Conservation (phyloP, 2,888 invertebrate genomes). For the Drosophila paracracens region DNA sequence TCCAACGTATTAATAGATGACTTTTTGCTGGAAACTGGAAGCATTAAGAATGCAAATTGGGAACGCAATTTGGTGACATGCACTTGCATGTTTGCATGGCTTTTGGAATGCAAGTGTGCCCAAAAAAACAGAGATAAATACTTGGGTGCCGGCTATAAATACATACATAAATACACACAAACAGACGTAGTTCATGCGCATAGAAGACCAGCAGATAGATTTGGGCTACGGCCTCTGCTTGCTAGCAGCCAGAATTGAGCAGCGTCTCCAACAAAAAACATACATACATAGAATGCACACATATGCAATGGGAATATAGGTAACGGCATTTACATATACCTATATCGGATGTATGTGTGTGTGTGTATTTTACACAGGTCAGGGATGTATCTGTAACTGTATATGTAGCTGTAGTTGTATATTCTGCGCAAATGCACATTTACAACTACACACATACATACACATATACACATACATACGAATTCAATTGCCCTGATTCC, state of each 20-base stretch:
- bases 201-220: constrained; percentile 30
- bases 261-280: constrained; percentile 16
- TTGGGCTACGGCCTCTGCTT: constrained; percentile 27
- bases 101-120: constrained; percentile 15
- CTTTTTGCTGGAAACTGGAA: not conserved
- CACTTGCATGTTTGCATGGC: constrained; percentile 11
- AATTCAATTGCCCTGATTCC: constrained; percentile 24
- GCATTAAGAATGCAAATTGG: not conserved
- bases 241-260: constrained; percentile 10
- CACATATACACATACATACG: not conserved
- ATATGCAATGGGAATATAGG: constrained; percentile 38
- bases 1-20: not conserved
- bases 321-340: constrained; percentile 38
- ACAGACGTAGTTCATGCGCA: constrained; percentile 48
- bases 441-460: not conserved
- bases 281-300: constrained; percentile 5
- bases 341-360: constrained; percentile 21
- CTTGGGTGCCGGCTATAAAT: constrained; percentile 51
- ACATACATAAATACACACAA: constrained; percentile 6
- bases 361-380: constrained; percentile 57
- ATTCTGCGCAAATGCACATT: constrained; percentile 46
- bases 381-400: constrained; percentile 59
- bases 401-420: constrained; percentile 6
- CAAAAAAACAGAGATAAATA: constrained; percentile 20
- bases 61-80: not conserved